These are phyloP conservation scores for Steinernema hermaphroditum DNA, from an alignment of 2,888 invertebrate genomes.

Conservation along the genomic window DNA sequence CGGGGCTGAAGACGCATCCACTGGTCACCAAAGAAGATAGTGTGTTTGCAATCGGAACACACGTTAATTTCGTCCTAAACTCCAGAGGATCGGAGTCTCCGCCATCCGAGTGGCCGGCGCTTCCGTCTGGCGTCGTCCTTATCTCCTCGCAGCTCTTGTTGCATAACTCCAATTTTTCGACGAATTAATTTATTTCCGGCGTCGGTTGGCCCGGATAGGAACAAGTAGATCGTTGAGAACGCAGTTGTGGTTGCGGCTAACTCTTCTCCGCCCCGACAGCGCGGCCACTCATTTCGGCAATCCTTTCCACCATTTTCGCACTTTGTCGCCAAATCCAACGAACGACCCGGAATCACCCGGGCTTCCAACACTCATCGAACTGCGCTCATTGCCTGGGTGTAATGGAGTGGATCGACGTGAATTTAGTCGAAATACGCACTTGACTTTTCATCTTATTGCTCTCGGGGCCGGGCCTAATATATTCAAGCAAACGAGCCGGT, in stretches of 20 bases:
- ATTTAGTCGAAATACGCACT: constrained; percentile 26
- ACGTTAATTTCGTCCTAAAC: constrained; percentile 1
- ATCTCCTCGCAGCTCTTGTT: constrained; percentile 31
- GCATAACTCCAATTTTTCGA: constrained; percentile 30
- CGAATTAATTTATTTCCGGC: constrained; percentile 31
- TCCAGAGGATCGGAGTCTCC: neutral
- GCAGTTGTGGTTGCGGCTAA: constrained; percentile 30
- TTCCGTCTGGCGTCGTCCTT: constrained; percentile 19
- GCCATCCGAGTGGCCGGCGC: neutral
- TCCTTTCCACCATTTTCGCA: constrained; percentile 30
- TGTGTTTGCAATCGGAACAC: neutral
- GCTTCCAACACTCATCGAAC: neutral
- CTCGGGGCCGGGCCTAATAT: constrained; percentile 23
- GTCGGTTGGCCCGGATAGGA: constrained; percentile 27
- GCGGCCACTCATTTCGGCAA: constrained; percentile 28
- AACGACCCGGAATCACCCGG: constrained; percentile 22
- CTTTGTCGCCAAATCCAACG: constrained; percentile 25
- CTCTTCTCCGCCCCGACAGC: constrained; percentile 27
- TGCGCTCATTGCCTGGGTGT: neutral
- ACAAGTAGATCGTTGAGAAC: constrained; percentile 29
- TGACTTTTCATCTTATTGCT: constrained; percentile 27
- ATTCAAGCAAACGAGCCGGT: constrained; percentile 1
- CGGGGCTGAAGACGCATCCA: neutral
- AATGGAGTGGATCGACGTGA: constrained; percentile 26
- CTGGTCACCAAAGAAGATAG: neutral